Conservation (phyloP, 2,797 vertebrate genomes). For the Benthosema pterotum region DNA sequence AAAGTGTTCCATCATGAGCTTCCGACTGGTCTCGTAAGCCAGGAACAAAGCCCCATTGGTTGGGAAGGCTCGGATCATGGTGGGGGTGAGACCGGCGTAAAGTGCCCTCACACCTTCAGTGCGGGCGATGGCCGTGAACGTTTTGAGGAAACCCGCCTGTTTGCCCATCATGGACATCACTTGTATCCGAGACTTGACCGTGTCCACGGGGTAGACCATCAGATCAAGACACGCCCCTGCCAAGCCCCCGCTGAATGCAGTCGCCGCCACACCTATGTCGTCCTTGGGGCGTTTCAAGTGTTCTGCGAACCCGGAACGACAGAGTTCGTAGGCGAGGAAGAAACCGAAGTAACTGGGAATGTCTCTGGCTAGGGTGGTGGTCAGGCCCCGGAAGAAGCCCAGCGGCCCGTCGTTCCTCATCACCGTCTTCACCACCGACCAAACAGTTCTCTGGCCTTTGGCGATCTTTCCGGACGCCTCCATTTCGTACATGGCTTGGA, state of each 20-base stretch:
- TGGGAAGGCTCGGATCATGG: slow-evolving; percentile 92
- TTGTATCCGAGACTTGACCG: slow-evolving; percentile 96
- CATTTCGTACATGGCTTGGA: slow-evolving; percentile 98
- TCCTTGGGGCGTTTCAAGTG: slow-evolving; percentile 88
- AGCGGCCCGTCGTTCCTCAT: slow-evolving; percentile 86
- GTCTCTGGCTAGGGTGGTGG: slow-evolving; percentile 92
- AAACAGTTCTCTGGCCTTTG: slow-evolving; percentile 89
- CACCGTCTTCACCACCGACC: slow-evolving; percentile 90
- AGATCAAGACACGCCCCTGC: slow-evolving; percentile 94
- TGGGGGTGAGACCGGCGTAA: slow-evolving; percentile 95
- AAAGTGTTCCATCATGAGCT: slow-evolving; percentile 91
- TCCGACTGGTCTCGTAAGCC: slow-evolving; percentile 91
- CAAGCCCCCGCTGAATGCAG: slow-evolving; percentile 91
- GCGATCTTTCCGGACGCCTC: slow-evolving; percentile 87
- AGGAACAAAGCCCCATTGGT: slow-evolving; percentile 93
- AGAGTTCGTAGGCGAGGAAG: slow-evolving; percentile 94
- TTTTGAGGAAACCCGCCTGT: slow-evolving; percentile 90
- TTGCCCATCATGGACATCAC: slow-evolving; percentile 95
- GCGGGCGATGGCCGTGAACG: slow-evolving; percentile 84
- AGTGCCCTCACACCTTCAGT: slow-evolving; percentile 91
- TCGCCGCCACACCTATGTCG: slow-evolving; percentile 87
- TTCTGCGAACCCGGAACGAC: slow-evolving; percentile 87
- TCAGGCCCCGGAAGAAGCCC: slow-evolving; percentile 93
- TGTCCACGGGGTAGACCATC: slow-evolving; percentile 95
- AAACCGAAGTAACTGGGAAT: slow-evolving; percentile 98